phyloP scores from a whole-genome alignment of 1,140 invertebrate species.

The Meloidogyne chitwoodi region DNA sequence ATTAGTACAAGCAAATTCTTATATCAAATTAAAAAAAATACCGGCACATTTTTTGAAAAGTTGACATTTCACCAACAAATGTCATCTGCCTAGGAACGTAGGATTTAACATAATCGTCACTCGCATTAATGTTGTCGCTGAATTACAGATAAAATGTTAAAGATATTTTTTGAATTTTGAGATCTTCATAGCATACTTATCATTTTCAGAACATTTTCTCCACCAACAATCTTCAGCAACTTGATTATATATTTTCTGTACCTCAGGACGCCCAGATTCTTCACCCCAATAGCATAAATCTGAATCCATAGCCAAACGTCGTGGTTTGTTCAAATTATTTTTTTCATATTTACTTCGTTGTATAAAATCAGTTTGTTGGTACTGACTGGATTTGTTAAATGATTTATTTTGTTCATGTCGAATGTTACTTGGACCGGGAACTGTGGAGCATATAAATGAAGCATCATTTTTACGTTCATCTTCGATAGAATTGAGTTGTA shows the following conservation, averaged over 20 bases:
- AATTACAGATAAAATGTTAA: not conserved
- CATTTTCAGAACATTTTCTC: slow-evolving; percentile 22
- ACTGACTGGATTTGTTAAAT: not conserved
- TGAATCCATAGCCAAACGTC: slow-evolving; percentile 34
- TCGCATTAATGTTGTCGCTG: not conserved
- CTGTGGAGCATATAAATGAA: slow-evolving; percentile 30
- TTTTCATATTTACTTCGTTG: slow-evolving; percentile 4
- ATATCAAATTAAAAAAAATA: not conserved
- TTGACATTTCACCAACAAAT: slow-evolving; percentile 37
- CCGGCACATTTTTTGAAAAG: slow-evolving; percentile 30
- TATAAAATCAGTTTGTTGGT: too few species aligned
- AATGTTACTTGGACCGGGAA: slow-evolving; percentile 20
- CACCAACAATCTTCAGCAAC: slow-evolving; percentile 47
- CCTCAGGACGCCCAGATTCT: slow-evolving; percentile 27
- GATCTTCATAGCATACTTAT: slow-evolving; percentile 4
- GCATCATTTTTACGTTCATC: slow-evolving; percentile 1
- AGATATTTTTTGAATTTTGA: not conserved
- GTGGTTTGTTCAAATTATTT: slow-evolving; percentile 23
- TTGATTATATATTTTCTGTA: slow-evolving; percentile 29
- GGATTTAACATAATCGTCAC: slow-evolving; percentile 22
- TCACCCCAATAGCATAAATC: slow-evolving; percentile 54
- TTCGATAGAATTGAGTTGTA: not conserved
- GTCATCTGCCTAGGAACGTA: slow-evolving; percentile 41
- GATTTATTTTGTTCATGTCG: not conserved
- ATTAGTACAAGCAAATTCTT: not conserved